A percentile compares a stretch with the other conserved stretches of the same genome.
These are phyloP conservation scores for Daboia siamensis DNA, from an alignment of 2,113 vertebrate species.

Conservation along the genomic window DNA sequence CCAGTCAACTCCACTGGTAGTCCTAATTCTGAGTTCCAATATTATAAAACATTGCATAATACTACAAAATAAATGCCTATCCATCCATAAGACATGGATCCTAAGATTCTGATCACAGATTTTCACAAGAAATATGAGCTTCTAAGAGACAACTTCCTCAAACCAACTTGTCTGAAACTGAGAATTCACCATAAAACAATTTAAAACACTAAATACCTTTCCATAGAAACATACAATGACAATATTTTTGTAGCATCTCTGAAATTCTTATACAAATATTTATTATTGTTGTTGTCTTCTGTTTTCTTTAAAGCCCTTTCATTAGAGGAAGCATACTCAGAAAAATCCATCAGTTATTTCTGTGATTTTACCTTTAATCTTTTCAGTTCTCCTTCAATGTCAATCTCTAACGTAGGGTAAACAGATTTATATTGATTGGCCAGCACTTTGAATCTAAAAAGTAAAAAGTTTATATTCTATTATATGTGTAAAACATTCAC, in stretches of 20 bases:
- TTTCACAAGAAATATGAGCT: neutral
- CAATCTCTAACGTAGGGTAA: conserved; percentile 92
- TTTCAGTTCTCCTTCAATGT: conserved; percentile 88
- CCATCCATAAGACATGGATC: neutral
- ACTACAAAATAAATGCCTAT: neutral
- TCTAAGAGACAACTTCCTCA: neutral
- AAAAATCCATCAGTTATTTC: neutral
- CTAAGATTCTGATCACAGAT: neutral
- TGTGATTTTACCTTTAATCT: conserved; percentile 83
- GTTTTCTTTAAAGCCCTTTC: neutral
- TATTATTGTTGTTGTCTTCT: neutral
- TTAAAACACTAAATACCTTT: neutral
- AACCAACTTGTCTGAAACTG: neutral
- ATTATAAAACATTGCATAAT: neutral
- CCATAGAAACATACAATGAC: neutral
- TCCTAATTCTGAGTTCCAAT: neutral
- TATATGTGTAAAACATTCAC: neutral
- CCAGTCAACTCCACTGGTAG: neutral
- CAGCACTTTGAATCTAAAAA: conserved; percentile 88
- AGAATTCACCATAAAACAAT: neutral
- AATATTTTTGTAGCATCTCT: neutral
- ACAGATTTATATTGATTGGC: conserved; percentile 92
- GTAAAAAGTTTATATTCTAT: conserved; percentile 22
- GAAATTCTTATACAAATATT: neutral
- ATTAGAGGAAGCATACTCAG: neutral